Conservation (phyloP, 2,113 vertebrate genomes). For the Leucoraja erinaceus region DNA sequence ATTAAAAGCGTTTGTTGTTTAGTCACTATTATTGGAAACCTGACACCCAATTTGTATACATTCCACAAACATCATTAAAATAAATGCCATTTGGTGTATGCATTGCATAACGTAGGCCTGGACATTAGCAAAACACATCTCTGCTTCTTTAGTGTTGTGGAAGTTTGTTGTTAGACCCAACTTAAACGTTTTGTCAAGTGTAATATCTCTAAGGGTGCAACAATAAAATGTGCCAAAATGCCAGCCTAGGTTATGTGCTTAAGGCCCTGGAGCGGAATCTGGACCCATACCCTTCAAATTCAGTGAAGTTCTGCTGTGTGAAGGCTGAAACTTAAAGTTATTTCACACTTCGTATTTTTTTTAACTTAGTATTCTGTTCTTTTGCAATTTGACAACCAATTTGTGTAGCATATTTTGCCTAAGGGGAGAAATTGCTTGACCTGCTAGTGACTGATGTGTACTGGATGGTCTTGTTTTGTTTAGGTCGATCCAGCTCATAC, state of each 20-base stretch:
- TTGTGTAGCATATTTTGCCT: neutral
- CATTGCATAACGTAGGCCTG: neutral
- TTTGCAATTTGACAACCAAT: neutral
- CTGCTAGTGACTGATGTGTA: neutral
- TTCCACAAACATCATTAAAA: neutral
- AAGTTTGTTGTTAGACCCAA: too few relatives aligned
- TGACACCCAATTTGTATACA: neutral
- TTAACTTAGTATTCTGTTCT: neutral
- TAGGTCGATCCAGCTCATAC: slow-evolving; percentile 88
- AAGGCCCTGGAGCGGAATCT: neutral
- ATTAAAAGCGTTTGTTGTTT: neutral
- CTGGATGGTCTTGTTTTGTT: slow-evolving; percentile 38
- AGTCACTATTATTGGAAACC: neutral
- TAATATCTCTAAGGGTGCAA: neutral
- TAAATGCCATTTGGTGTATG: neutral
- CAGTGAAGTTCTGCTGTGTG: neutral
- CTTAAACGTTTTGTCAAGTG: neutral
- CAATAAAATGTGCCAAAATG: too few relatives aligned
- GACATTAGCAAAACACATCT: neutral
- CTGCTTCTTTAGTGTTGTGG: neutral
- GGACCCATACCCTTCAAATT: neutral
- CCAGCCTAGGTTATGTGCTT: neutral
- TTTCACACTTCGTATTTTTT: neutral
- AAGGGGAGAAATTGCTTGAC: neutral
- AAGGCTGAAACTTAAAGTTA: neutral